These are phyloP conservation scores for pig (Sus scrofa) DNA, from an alignment of 2,113 vertebrate genomes.

Conservation along the genomic window T2T-Sscrofa CM000824.6:67413501-67414000, in stretches of 20 bases:
- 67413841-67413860: neutral
- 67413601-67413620: too few species aligned
- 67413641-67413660: neutral
- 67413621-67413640: too few species aligned
- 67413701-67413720: neutral
- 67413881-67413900: neutral
- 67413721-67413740: conserved; percentile 25
- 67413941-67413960: neutral
- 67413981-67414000: neutral
- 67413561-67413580: too few species aligned
- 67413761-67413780: neutral
- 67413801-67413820: neutral
- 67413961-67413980: neutral
- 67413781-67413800: neutral
- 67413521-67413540: too few species aligned
- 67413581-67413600: too few species aligned
- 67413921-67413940: neutral
- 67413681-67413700: neutral
- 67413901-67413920: neutral
- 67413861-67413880: too few species aligned
- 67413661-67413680: neutral
- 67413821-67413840: neutral
- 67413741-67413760: neutral
- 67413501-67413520: too few species aligned
- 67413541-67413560: too few species aligned